These are phyloP conservation scores for Heliothis virescens DNA, from an alignment of 1,140 invertebrate species.

Conservation along the genomic window DNA sequence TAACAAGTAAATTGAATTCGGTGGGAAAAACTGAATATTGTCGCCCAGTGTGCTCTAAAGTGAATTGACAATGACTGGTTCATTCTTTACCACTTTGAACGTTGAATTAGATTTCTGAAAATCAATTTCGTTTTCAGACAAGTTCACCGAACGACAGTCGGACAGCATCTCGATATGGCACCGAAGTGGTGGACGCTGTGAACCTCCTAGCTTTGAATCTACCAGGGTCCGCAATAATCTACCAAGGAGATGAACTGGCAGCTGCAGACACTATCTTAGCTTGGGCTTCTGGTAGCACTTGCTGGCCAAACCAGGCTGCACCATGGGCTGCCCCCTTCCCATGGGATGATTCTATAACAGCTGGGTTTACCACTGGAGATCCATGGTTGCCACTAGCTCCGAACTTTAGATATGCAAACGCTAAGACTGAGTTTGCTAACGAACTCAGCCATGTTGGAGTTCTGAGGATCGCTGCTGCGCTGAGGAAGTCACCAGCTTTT, in stretches of 20 bases:
- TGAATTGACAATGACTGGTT: no score
- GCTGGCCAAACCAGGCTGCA: conserved; percentile 63
- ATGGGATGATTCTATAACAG: conserved; percentile 88
- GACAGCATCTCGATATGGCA: conserved; percentile 84
- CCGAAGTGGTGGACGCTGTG: conserved; percentile 87
- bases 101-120: no score
- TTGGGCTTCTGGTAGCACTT: conserved; percentile 64
- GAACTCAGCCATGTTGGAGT: conserved; percentile 75
- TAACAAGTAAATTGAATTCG: conserved; percentile 9
- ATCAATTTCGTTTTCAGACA: conserved; percentile 75
- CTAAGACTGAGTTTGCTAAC: conserved; percentile 82
- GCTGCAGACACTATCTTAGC: conserved; percentile 87
- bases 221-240: conserved; percentile 89
- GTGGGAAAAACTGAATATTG: background rate
- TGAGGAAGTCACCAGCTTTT: conserved; percentile 76
- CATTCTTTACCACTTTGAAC: no score
- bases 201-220: conserved; percentile 88
- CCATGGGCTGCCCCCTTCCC: conserved; percentile 89
- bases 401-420: conserved; percentile 87
- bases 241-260: conserved; percentile 92
- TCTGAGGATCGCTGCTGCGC: conserved; percentile 70
- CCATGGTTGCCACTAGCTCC: conserved; percentile 88
- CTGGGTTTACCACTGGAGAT: conserved; percentile 84
- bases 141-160: conserved; percentile 86
- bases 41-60: no score